These are phyloP conservation scores for Melanerpes formicivorus DNA, from an alignment of 2,113 vertebrate genomes.

Conservation along the genomic window DNA sequence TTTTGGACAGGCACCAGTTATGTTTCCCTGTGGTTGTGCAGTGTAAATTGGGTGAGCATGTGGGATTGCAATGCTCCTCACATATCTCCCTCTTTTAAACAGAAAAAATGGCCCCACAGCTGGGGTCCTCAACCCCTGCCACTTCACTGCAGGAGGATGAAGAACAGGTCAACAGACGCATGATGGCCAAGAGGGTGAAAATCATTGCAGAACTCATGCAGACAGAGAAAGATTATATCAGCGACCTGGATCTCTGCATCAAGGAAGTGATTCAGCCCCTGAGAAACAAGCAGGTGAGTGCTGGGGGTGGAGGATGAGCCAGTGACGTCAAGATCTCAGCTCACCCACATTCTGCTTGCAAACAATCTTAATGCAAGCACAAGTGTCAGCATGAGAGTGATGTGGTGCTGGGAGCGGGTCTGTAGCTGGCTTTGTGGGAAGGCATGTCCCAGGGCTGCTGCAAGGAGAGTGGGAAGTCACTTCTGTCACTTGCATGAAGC, in stretches of 20 bases:
- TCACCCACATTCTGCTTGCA: neutral
- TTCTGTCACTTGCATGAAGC: neutral
- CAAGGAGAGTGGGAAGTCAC: neutral
- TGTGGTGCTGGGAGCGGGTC: accelerated
- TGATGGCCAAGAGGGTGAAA: slow-evolving; percentile 89
- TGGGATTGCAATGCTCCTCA: neutral
- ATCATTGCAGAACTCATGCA: slow-evolving; percentile 91
- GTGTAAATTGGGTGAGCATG: neutral
- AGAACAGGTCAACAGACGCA: slow-evolving; percentile 75
- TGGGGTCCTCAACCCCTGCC: slow-evolving; percentile 45
- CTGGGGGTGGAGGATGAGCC: accelerated
- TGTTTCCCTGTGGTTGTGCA: accelerated
- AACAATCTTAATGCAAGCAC: neutral
- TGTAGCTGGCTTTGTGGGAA: neutral
- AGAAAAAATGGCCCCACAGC: slow-evolving; percentile 91
- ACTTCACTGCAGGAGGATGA: slow-evolving; percentile 75
- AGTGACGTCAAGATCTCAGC: neutral
- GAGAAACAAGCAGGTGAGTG: slow-evolving; percentile 84
- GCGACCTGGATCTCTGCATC: slow-evolving; percentile 88
- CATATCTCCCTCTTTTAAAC: slow-evolving; percentile 16
- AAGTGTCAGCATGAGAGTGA: neutral
- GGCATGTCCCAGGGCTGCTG: neutral
- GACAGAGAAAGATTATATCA: slow-evolving; percentile 91
- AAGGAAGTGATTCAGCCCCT: slow-evolving; percentile 90
- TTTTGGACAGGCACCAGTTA: neutral